phyloP scores from a whole-genome alignment of 53 echinoderm and acorn worm genomes.

The Holothuria scabra region DNA sequence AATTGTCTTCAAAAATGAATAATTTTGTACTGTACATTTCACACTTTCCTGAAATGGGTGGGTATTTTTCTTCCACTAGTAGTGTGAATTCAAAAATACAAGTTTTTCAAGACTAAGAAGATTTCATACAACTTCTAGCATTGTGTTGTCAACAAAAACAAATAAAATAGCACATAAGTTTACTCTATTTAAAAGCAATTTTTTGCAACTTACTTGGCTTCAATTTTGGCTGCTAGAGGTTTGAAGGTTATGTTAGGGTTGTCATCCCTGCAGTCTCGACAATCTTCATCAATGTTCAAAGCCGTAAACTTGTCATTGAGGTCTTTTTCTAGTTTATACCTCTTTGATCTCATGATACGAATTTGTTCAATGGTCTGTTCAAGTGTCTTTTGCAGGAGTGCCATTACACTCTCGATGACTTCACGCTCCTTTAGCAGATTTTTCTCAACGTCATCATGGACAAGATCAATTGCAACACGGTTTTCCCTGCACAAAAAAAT shows the following conservation, averaged over 20 bases:
- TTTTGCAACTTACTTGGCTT: slow-evolving; percentile 79
- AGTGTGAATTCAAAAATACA: too few species aligned
- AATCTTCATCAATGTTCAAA: slow-evolving; percentile 87
- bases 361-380: slow-evolving; percentile 96
- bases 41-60: too few species aligned
- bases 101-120: too few species aligned
- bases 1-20: too few species aligned
- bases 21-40: too few species aligned
- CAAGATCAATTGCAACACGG: slow-evolving; percentile 89
- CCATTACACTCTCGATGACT: slow-evolving; percentile 88
- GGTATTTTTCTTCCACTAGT: too few species aligned
- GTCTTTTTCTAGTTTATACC: slow-evolving; percentile 91
- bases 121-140: too few species aligned
- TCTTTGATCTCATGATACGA: slow-evolving; percentile 85
- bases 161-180: too few species aligned
- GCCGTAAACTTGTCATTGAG: slow-evolving; percentile 91
- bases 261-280: slow-evolving; percentile 84
- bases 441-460: slow-evolving; percentile 95
- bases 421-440: slow-evolving; percentile 91
- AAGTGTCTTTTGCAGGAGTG: slow-evolving; percentile 87
- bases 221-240: slow-evolving; percentile 85
- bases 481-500: slow-evolving; percentile 65
- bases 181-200: too few species aligned
- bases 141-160: too few species aligned
- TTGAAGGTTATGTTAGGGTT: slow-evolving; percentile 72